Percentiles rank a stretch among this genome's conserved stretches.
These are phyloP conservation scores for Acrossocheilus wenchowensis DNA, from an alignment of 2,797 vertebrate species.

Conservation along the genomic window DNA sequence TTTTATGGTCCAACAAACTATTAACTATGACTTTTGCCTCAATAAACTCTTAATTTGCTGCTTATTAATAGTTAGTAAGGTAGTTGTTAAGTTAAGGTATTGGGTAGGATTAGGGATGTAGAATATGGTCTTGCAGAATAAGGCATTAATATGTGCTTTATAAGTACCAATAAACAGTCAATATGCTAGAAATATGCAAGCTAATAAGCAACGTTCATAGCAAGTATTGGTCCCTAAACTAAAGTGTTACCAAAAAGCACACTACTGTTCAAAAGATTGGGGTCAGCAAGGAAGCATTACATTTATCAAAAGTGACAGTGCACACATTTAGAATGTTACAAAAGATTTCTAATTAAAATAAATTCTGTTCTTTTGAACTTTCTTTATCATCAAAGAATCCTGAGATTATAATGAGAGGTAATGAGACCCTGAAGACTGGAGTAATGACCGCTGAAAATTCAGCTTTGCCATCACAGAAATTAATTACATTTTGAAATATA, in stretches of 20 bases:
- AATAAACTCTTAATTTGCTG: no score
- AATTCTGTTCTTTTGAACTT: background rate
- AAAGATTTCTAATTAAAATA: background rate
- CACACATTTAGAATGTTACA: background rate
- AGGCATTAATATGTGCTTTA: no score
- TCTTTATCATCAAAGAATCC: background rate
- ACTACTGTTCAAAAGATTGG: background rate
- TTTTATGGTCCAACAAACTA: no score
- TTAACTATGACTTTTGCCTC: no score
- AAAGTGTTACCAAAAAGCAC: background rate
- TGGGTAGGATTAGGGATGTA: no score
- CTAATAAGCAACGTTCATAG: no score
- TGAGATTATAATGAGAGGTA: background rate
- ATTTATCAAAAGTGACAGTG: background rate
- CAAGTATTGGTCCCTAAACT: no score
- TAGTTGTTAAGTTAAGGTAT: no score
- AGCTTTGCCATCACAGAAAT: background rate
- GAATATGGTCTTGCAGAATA: no score
- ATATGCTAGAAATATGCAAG: no score
- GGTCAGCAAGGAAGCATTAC: background rate
- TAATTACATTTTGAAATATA: background rate
- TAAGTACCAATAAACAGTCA: no score
- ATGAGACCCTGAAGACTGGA: background rate
- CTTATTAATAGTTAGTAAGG: no score
- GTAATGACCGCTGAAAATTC: background rate